phyloP scores from a whole-genome alignment of 2,797 vertebrate genomes.

The Novumbra hubbsi region DNA sequence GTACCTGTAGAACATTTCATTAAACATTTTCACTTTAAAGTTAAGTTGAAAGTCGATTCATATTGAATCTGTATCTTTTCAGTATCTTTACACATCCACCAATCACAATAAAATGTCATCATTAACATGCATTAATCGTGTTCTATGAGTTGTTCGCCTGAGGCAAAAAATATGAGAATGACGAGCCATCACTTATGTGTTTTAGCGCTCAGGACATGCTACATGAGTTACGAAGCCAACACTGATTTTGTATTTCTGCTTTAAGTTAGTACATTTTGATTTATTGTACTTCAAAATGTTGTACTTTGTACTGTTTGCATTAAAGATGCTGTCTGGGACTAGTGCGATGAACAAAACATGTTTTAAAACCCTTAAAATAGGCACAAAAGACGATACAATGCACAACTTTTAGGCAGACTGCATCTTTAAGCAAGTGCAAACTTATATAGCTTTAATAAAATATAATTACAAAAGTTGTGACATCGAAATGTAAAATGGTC shows the following conservation, averaged over 20 bases:
- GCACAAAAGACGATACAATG: no score
- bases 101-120: background rate
- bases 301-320: background rate
- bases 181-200: background rate
- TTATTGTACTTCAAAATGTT: background rate
- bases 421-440: background rate
- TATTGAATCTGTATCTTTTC: background rate
- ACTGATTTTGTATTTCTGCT: background rate
- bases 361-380: no score
- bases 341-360: no score
- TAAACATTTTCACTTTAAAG: slow-evolving; percentile 11
- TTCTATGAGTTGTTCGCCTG: background rate
- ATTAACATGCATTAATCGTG: background rate
- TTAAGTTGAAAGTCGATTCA: background rate
- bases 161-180: background rate
- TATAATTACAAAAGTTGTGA: slow-evolving; percentile 84
- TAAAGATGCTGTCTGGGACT: background rate
- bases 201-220: background rate
- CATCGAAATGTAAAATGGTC: slow-evolving; percentile 88
- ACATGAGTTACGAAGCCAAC: background rate
- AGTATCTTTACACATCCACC: background rate
- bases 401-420: background rate
- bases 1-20: slow-evolving; percentile 73
- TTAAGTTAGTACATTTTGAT: background rate
- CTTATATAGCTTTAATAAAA: background rate